A percentile compares a stretch with the other conserved stretches of the same genome.
These are phyloP conservation scores for Mechanitis messenoides DNA, from an alignment of 2,888 invertebrate species.

Conservation along the genomic window DNA sequence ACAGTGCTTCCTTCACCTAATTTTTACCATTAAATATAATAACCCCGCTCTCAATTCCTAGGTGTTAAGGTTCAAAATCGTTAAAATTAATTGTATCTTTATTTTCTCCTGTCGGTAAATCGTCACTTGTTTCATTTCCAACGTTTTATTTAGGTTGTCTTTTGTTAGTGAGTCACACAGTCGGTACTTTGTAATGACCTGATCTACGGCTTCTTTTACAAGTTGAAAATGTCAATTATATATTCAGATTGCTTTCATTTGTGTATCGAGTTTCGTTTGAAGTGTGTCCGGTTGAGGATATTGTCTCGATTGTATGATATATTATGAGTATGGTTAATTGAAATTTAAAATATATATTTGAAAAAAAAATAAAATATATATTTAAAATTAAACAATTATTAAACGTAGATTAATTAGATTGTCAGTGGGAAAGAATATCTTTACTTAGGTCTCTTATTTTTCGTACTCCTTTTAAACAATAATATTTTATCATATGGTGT, in stretches of 20 bases:
- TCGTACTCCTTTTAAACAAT: no score
- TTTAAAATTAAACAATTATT: no score
- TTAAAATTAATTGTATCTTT: slow-evolving; percentile 20
- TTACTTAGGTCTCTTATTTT: no score
- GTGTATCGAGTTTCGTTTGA: slow-evolving; percentile 33
- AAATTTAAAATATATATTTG: neutral
- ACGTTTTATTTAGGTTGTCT: slow-evolving; percentile 53
- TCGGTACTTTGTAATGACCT: slow-evolving; percentile 51
- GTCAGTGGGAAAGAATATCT: no score
- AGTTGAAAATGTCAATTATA: slow-evolving; percentile 47
- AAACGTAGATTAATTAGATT: no score
- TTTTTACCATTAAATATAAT: slow-evolving; percentile 18
- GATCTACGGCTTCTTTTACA: slow-evolving; percentile 47
- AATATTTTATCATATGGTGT: no score
- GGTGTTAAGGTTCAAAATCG: slow-evolving; percentile 31
- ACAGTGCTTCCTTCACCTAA: slow-evolving; percentile 42
- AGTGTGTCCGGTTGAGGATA: slow-evolving; percentile 38
- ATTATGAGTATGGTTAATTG: neutral
- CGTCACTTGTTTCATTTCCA: slow-evolving; percentile 51
- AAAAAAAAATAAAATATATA: no score
- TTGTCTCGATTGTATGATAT: slow-evolving; percentile 16
- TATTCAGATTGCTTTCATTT: slow-evolving; percentile 35
- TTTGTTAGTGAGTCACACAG: slow-evolving; percentile 61
- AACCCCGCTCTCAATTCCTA: slow-evolving; percentile 17
- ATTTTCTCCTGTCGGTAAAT: slow-evolving; percentile 39